These are phyloP conservation scores for Silurus lanzhouensis DNA, from an alignment of 2,797 vertebrate species.

Conservation along the genomic window DNA sequence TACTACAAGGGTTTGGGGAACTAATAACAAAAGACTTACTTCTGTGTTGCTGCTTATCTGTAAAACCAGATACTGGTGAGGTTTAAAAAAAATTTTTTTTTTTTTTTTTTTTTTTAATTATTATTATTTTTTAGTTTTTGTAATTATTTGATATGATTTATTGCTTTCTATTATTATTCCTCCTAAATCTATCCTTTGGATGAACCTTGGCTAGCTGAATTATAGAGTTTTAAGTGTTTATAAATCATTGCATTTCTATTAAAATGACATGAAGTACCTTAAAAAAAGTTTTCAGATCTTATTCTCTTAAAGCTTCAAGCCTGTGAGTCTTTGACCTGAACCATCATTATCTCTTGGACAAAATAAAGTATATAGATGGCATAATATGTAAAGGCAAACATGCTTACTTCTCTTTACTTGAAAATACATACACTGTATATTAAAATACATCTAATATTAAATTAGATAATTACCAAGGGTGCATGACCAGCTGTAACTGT, in stretches of 20 bases:
- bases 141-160: conserved; percentile 35
- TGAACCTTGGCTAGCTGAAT: conserved; percentile 12
- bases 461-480: neutral
- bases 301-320: neutral
- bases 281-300: conserved; percentile 11
- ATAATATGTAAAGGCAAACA: neutral
- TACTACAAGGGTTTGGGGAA: conserved; percentile 84
- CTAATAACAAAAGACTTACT: conserved; percentile 91
- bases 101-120: too few species aligned
- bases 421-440: neutral
- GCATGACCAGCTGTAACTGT: neutral
- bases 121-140: neutral
- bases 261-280: conserved; percentile 11
- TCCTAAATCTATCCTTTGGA: conserved; percentile 18
- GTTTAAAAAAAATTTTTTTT: too few species aligned
- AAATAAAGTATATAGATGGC: neutral
- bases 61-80: conserved; percentile 67
- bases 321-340: neutral
- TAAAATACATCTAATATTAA: neutral
- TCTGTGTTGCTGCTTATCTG: conserved; percentile 85
- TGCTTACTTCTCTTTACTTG: neutral
- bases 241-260: conserved; percentile 11
- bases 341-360: neutral
- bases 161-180: neutral
- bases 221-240: conserved; percentile 4